Percentiles rank a stretch among this genome's conserved stretches.
phyloP scores from a whole-genome alignment of 1,140 invertebrate species.

The Lucilia sericata region DNA sequence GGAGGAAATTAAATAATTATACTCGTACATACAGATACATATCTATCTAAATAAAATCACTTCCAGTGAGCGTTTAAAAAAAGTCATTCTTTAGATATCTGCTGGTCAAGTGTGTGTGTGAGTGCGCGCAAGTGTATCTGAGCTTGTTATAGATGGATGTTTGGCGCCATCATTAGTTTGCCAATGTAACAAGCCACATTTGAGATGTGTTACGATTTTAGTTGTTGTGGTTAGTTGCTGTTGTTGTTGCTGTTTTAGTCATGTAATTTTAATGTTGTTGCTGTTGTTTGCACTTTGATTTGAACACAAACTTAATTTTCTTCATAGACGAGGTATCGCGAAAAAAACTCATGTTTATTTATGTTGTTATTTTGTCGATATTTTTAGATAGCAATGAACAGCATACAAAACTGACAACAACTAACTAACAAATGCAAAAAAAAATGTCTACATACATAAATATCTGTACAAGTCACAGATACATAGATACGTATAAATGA shows the following conservation, averaged over 20 bases:
- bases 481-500: background rate
- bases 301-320: background rate
- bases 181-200: slow-evolving; percentile 22
- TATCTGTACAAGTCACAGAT: no score
- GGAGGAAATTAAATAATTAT: no score
- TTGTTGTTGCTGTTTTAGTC: background rate
- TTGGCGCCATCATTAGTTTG: slow-evolving; percentile 36
- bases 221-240: background rate
- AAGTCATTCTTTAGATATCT: no score
- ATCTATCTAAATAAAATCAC: no score
- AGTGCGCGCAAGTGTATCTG: background rate
- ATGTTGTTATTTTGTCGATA: slow-evolving; percentile 36
- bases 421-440: slow-evolving; percentile 32
- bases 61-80: no score
- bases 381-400: slow-evolving; percentile 40
- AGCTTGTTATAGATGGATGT: background rate
- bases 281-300: background rate
- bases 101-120: background rate
- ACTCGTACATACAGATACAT: no score
- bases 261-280: background rate
- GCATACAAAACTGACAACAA: background rate
- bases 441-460: no score
- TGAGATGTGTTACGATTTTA: slow-evolving; percentile 38
- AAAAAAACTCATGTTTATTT: slow-evolving; percentile 37
- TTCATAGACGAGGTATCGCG: background rate